These are phyloP conservation scores for Lathamus discolor DNA, from an alignment of 2,113 vertebrate species.

Conservation along the genomic window DNA sequence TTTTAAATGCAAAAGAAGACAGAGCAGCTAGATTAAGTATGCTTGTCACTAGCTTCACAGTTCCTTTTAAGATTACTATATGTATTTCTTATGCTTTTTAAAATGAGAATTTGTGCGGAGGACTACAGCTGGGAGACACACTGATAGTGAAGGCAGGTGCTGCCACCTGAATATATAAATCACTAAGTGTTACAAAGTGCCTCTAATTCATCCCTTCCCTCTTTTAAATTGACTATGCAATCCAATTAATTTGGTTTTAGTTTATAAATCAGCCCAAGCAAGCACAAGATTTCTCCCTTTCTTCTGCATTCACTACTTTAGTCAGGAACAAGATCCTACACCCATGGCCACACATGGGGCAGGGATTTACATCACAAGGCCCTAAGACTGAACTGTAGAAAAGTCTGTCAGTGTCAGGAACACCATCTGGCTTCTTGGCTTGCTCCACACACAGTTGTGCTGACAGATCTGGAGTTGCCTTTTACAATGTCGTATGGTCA, in stretches of 20 bases:
- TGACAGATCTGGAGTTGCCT: constrained; percentile 62
- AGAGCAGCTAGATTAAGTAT: not conserved
- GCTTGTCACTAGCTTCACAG: not conserved
- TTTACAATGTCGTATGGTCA: constrained; percentile 21
- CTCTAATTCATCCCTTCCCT: not conserved
- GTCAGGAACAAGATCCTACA: not conserved
- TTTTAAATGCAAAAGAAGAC: not conserved
- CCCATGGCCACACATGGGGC: constrained; percentile 35
- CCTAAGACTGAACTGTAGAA: not conserved
- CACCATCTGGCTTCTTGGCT: constrained; percentile 59
- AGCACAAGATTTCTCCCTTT: not conserved
- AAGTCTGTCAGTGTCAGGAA: constrained; percentile 12
- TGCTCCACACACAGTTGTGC: not conserved
- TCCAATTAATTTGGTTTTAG: not conserved
- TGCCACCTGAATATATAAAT: not conserved
- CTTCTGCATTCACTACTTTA: not conserved
- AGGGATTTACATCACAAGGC: constrained; percentile 28
- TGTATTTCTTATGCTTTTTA: not conserved
- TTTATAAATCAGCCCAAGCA: not conserved
- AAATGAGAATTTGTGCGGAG: not conserved
- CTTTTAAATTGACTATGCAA: not conserved
- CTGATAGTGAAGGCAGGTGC: not conserved
- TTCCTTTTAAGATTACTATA: not conserved
- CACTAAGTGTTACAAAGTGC: not conserved
- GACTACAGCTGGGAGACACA: not conserved